Conservation (phyloP, 1,140 invertebrate genomes). For the Pseudobourletiella spinata region DNA sequence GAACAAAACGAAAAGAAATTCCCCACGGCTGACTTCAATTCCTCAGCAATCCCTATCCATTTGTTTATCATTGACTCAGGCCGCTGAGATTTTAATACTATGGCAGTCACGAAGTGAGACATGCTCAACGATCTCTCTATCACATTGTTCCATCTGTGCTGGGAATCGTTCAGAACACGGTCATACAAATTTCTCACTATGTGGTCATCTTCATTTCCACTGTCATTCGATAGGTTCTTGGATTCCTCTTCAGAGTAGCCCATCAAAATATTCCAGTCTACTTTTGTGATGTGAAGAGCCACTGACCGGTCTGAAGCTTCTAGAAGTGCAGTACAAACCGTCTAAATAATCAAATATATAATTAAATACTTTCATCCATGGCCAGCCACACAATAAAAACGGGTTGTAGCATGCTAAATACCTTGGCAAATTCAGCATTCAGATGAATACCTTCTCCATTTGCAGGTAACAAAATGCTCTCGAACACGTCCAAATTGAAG, state of each 20-base stretch:
- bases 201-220: background rate
- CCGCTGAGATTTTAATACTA: slow-evolving; percentile 70
- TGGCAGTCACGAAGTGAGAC: slow-evolving; percentile 58
- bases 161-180: slow-evolving; percentile 14
- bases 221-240: background rate
- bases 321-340: slow-evolving; percentile 4
- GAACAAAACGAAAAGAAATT: slow-evolving; percentile 84
- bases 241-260: background rate
- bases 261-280: slow-evolving; percentile 27
- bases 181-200: slow-evolving; percentile 2
- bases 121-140: slow-evolving; percentile 29
- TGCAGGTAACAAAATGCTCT: slow-evolving; percentile 28
- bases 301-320: slow-evolving; percentile 17
- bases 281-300: slow-evolving; percentile 24
- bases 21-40: slow-evolving; percentile 79
- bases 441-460: background rate
- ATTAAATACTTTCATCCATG: too few relatives aligned
- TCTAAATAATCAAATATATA: background rate
- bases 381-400: too few relatives aligned
- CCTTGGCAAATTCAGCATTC: background rate
- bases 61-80: slow-evolving; percentile 75
- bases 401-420: too few relatives aligned
- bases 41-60: slow-evolving; percentile 86
- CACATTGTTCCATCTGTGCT: slow-evolving; percentile 26
- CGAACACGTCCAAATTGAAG: slow-evolving; percentile 21